Conservation (phyloP, 2,797 vertebrate genomes). For the Pseudomugil tenellus region DNA sequence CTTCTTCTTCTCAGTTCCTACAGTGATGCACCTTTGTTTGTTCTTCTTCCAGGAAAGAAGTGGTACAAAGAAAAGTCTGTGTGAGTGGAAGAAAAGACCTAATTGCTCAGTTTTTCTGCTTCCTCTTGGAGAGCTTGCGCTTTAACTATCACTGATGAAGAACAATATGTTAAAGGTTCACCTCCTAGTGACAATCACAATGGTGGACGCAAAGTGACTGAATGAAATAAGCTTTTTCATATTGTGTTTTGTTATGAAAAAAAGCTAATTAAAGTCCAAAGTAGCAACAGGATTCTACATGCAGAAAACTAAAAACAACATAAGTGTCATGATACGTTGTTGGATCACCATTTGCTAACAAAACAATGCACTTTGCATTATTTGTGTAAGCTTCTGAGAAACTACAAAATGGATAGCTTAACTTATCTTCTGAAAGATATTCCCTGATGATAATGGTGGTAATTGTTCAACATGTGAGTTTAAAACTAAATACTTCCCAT, state of each 20-base stretch:
- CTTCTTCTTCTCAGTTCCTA: not conserved
- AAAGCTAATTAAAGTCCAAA: not conserved
- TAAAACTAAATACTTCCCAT: not conserved
- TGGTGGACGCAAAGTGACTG: not conserved
- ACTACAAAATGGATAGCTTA: not conserved
- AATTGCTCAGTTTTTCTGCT: not conserved
- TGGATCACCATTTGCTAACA: no score
- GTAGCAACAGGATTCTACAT: not conserved
- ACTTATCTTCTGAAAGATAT: not conserved
- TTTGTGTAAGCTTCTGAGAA: no score
- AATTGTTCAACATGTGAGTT: not conserved
- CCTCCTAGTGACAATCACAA: not conserved
- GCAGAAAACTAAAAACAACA: no score
- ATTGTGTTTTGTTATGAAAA: constrained; percentile 8
- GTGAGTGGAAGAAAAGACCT: constrained; percentile 63
- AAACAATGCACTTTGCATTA: no score
- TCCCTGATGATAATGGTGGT: not conserved
- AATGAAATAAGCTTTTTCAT: not conserved
- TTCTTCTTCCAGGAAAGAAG: constrained; percentile 63
- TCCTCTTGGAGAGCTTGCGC: not conserved
- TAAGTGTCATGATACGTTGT: no score
- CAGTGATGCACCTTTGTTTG: not conserved
- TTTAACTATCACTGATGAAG: not conserved
- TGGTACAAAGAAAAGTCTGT: constrained; percentile 21
- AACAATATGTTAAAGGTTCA: not conserved